phyloP scores from a whole-genome alignment of 2,797 vertebrate genomes.

The Galagoides demidoff region DNA sequence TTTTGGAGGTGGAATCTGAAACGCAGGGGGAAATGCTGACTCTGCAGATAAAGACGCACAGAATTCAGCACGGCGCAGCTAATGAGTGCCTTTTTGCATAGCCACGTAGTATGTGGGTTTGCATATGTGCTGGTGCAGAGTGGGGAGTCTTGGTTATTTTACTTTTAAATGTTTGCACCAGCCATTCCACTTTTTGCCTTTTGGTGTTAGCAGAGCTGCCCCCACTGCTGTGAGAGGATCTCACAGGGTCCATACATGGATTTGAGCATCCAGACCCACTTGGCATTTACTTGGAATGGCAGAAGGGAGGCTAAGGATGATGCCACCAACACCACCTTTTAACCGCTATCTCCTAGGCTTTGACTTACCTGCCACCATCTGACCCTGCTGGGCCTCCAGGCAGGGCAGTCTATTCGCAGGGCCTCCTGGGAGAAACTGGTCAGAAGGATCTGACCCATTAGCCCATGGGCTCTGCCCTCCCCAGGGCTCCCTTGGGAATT shows the following conservation, averaged over 20 bases:
- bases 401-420: accelerated
- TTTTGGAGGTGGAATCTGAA: neutral
- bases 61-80: neutral
- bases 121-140: too few relatives aligned
- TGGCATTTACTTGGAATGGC: neutral
- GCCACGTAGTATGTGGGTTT: too few relatives aligned
- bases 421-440: neutral
- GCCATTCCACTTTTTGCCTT: neutral
- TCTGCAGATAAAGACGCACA: neutral
- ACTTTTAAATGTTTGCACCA: neutral
- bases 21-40: neutral
- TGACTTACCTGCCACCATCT: neutral
- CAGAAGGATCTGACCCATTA: neutral
- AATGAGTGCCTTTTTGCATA: neutral
- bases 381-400: neutral
- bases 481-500: neutral
- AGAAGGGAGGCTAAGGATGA: neutral
- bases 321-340: neutral
- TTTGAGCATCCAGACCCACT: neutral
- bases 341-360: neutral
- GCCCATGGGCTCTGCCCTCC: neutral
- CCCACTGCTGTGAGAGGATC: neutral
- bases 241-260: accelerated
- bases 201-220: neutral
- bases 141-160: too few relatives aligned